Evolutionary conservation across 2,113 vertebrate genomes (phyloP).

Genomic region (Psilopsiagon aurifrons): DNA sequence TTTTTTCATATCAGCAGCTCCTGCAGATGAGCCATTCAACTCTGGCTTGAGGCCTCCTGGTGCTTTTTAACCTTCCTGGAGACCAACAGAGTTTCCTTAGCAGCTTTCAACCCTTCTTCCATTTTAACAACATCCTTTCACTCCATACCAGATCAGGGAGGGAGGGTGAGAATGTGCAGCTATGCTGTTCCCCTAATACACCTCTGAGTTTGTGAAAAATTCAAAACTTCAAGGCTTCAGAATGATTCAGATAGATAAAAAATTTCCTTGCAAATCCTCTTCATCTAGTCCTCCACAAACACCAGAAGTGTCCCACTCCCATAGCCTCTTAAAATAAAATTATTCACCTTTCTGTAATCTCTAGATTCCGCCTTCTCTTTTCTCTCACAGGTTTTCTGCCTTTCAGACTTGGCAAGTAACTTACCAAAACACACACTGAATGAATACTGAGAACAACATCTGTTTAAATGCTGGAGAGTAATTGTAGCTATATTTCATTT

Average conservation of each 20-base stretch:
- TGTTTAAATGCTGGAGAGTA: constrained; percentile 50
- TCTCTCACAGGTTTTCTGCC: background rate
- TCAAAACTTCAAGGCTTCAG: background rate
- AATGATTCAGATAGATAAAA: background rate
- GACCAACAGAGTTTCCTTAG: background rate
- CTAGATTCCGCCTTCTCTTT: background rate
- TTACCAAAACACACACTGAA: constrained; percentile 42
- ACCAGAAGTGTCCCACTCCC: background rate
- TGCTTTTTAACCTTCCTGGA: background rate
- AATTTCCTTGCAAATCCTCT: background rate
- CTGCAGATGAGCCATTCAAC: background rate
- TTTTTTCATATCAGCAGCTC: background rate
- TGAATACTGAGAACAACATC: constrained; percentile 23
- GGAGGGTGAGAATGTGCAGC: background rate
- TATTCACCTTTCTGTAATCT: background rate
- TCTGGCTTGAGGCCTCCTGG: background rate
- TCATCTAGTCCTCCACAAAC: background rate
- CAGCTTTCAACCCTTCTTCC: background rate
- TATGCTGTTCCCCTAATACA: background rate
- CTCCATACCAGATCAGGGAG: background rate
- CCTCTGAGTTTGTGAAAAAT: background rate
- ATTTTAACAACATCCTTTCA: background rate
- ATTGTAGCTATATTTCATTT: constrained; percentile 40
- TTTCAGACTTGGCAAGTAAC: background rate
- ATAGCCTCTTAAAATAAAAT: background rate